phyloP scores from a whole-genome alignment of 2,113 vertebrate genomes.

The Cinclus mexicanus region DNA sequence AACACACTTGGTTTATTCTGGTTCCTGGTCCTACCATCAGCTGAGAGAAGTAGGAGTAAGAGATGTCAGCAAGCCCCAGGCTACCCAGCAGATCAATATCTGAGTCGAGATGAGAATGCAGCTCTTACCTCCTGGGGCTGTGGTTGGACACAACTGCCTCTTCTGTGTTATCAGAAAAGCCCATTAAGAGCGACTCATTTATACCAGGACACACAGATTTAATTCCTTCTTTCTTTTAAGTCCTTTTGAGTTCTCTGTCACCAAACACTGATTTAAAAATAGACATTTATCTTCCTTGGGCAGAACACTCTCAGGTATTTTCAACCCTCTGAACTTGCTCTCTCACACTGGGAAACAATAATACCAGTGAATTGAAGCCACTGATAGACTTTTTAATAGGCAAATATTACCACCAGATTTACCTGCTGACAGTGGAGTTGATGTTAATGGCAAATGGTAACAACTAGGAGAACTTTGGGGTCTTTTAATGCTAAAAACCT shows the following conservation, averaged over 20 bases:
- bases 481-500: slow-evolving; percentile 29
- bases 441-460: neutral
- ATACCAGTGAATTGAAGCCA: neutral
- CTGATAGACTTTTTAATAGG: neutral
- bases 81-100: neutral
- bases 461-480: neutral
- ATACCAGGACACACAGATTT: neutral
- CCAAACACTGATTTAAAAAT: neutral
- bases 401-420: slow-evolving; percentile 22
- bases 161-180: slow-evolving; percentile 1
- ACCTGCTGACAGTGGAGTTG: neutral
- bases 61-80: neutral
- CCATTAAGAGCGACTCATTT: neutral
- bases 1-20: neutral
- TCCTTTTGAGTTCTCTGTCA: neutral
- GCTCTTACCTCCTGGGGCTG: neutral
- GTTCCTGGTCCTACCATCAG: neutral
- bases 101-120: neutral
- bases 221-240: slow-evolving; percentile 30
- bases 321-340: neutral
- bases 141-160: neutral
- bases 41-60: neutral
- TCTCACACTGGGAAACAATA: neutral
- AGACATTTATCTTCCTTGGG: neutral
- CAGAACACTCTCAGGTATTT: neutral